Base-by-base conservation (phyloP, 2,888 invertebrate species). In the Amaurobius ferox region DNA sequence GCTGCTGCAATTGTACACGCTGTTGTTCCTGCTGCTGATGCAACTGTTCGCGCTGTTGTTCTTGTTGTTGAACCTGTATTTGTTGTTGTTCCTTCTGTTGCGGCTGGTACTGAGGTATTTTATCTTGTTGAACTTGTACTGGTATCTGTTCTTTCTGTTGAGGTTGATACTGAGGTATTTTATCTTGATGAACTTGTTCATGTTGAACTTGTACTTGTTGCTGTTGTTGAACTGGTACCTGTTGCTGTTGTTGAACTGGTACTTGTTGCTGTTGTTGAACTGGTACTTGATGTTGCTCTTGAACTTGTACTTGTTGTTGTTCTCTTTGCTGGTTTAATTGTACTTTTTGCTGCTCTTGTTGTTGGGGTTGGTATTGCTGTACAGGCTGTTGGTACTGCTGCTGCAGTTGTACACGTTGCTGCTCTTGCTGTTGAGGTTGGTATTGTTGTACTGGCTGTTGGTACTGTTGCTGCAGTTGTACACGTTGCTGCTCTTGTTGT, bases 171-270 rank as follows among this genome's bases (percentile, higher is more conserved):
- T 28, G 77, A 2, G 16, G 23, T 16, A 48, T 30, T n/a, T 11
- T n/a, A 6, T 26, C 48, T 5, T 48, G 48, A 2, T 48, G 48
- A 13, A 71, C 19, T n/a, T 44, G 61, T 2, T 61, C 70, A 3
- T 28, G 29, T 44, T 30, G 39, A 11, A 64, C 28, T 16, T 40
- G 30, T 16, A 35, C 32, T 48, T 78, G 78, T 2, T n/a, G 3
- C 23, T 79, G 79, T 16, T 40, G 62, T 9, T 68, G 67, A 9
- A 61, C 29, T 9, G 19, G 35, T 23, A 30, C 35, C 16, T 68
- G 67, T 19, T 13, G 11, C n/a, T 73, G 61, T 29, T 72, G 73
- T 19, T 78, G 79, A 9, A 62, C 23, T 19, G 30, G 32, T 6
- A 64, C 30, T 9, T 6, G 23, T 48, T 72, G 48, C 29, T 44